Evolutionary conservation across 2,797 vertebrate species (phyloP), one percentile per base, ranked within the genome.

Genomic region (Chelon auratus): DNA sequence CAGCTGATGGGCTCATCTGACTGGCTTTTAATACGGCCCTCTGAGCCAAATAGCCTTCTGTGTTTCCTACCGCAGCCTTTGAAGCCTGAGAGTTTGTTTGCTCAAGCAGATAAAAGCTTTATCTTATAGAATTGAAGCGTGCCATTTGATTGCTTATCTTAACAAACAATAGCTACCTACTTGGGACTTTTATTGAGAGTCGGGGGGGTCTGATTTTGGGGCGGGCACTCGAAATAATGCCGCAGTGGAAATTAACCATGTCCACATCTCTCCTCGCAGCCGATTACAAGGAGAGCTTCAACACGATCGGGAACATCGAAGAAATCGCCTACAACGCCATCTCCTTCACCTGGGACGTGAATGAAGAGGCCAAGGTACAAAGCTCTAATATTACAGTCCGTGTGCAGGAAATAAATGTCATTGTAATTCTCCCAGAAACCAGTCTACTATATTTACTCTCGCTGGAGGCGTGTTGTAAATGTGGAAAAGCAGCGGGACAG

Each of bases 221-320:
- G 43, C 2, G n/a, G 12, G 42, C 3, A 18, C 50, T 30, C 9
- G 24, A 60, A 68, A 45, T 11, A 33, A 33, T 33, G 30, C 30
- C 30, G 13, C 18, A 51, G 9, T 20, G 40, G n/a, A 22, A 42
- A 55, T 59, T 45, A 72, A 51, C 1, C 18, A 2, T 15, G 17
- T 47, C 3, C 20, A 6, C 47, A 7, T 75, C 56, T 74, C 6
- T 77, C 47, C 39, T 48, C 24, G 20, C 88, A 99, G 97, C 97
- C 63, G 98, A 99, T 89, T 99, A 99, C 92, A 99, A 99, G 84
- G 97, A 99, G 90, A 99, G 97, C 89, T 99, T 99, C 90, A 97
- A 98, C 90, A 99, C 97, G 0, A 99, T 99, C 47, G 94, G 96
- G 15, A 99, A 99, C 92, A 99, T 99, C 2, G 98, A 99, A 91